phyloP scores from a whole-genome alignment of 2,888 invertebrate genomes.

The Amphiduros pacificus region DNA sequence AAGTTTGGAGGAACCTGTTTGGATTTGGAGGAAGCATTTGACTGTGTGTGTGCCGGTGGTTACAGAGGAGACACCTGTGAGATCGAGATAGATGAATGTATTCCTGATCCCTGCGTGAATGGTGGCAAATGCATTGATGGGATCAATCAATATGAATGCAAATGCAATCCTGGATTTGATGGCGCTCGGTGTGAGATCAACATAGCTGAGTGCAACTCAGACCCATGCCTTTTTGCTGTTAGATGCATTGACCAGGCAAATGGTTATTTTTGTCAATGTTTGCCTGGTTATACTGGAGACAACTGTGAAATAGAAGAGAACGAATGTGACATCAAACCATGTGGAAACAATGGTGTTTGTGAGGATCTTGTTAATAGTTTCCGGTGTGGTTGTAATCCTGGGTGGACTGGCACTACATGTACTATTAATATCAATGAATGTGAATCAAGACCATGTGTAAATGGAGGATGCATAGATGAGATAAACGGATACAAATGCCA shows the following conservation, averaged over 20 bases:
- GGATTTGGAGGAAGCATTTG: conserved; percentile 32
- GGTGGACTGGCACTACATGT: conserved; percentile 69
- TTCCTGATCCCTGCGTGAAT: conserved; percentile 83
- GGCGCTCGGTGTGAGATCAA: conserved; percentile 86
- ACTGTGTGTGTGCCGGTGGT: conserved; percentile 26
- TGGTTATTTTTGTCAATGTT: conserved; percentile 28
- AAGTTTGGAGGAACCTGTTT: conserved; percentile 67
- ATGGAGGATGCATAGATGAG: conserved; percentile 14
- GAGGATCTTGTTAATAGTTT: conserved; percentile 33
- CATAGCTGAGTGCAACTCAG: conserved; percentile 82
- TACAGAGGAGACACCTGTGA: conserved; percentile 13
- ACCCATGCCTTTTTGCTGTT: conserved; percentile 44
- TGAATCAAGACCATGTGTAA: conserved; percentile 21
- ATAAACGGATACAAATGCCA: conserved; percentile 11
- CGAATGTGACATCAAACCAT: conserved; percentile 26
- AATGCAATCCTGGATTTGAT: conserved; percentile 47
- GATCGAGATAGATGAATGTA: conserved; percentile 45
- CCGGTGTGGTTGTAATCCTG: conserved; percentile 58
- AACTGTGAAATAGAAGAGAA: conserved; percentile 70
- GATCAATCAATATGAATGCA: conserved; percentile 68
- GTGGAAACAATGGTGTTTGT: conserved; percentile 22
- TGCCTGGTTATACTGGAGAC: conserved; percentile 19
- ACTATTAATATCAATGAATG: conserved; percentile 41
- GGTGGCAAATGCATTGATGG: conserved; percentile 91
- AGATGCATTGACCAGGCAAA: conserved; percentile 19